These are phyloP conservation scores for Sebastiscus tertius DNA, from an alignment of 2,797 vertebrate genomes.

Conservation along the genomic window DNA sequence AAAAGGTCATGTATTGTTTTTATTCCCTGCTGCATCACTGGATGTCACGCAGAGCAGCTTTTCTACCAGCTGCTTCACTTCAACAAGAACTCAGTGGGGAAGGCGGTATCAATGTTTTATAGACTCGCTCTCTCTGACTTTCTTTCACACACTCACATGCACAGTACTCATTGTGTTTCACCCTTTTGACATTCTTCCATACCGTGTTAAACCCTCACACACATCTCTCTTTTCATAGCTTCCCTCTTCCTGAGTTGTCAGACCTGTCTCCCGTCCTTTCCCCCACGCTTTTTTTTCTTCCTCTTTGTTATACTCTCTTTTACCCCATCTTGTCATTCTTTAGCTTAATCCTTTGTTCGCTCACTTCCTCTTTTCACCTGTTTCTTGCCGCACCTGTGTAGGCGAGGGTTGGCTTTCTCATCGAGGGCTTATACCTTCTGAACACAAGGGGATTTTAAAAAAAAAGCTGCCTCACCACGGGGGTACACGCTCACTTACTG, in stretches of 20 bases:
- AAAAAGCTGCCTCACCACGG: slow-evolving; percentile 1
- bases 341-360: neutral
- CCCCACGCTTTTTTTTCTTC: neutral
- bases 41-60: slow-evolving; percentile 20
- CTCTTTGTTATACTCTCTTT: slow-evolving; percentile 2
- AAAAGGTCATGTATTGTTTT: neutral
- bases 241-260: slow-evolving; percentile 34
- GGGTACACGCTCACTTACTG: neutral
- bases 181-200: slow-evolving; percentile 35
- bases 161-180: slow-evolving; percentile 19
- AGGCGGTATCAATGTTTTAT: slow-evolving; percentile 46
- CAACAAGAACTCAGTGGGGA: neutral
- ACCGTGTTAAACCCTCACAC: slow-evolving; percentile 41
- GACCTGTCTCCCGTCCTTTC: slow-evolving; percentile 8
- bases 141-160: neutral
- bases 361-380: slow-evolving; percentile 1
- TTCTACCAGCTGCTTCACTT: neutral
- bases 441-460: slow-evolving; percentile 18
- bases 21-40: neutral
- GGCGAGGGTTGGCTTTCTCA: slow-evolving; percentile 1
- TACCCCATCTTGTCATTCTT: slow-evolving; percentile 2
- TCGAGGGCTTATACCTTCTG: slow-evolving; percentile 4
- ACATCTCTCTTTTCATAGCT: slow-evolving; percentile 23
- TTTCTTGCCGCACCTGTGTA: neutral
- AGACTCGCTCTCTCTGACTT: slow-evolving; percentile 22